These are phyloP conservation scores for Dicycla oo DNA, from an alignment of 2,888 invertebrate genomes.

Conservation along the genomic window DNA sequence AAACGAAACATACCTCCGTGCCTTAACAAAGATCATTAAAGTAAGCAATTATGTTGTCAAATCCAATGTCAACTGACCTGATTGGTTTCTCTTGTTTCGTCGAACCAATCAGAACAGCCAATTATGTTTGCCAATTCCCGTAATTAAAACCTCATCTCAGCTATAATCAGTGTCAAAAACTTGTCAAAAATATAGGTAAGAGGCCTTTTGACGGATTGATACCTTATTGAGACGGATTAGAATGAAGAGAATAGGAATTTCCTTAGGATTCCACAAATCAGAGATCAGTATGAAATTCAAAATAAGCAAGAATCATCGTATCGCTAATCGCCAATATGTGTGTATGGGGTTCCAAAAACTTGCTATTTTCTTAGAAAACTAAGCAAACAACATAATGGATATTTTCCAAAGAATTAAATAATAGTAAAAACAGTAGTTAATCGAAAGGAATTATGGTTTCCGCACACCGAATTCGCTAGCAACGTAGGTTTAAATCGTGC, in stretches of 20 bases:
- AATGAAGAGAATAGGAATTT: no score
- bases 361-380: not conserved
- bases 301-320: not conserved
- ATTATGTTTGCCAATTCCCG: constrained; percentile 5
- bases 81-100: constrained; percentile 6
- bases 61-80: not conserved
- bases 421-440: constrained; percentile 32
- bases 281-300: not conserved
- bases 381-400: not conserved
- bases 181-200: not conserved
- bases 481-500: constrained; percentile 40
- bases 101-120: constrained; percentile 12
- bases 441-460: constrained; percentile 48
- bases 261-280: not conserved
- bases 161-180: not conserved
- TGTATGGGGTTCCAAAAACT: not conserved
- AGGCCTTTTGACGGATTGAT: not conserved
- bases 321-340: no score
- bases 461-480: constrained; percentile 28
- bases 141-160: not conserved
- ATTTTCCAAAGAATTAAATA: constrained; percentile 10
- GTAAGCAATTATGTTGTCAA: constrained; percentile 23
- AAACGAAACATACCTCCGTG: not conserved
- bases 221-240: not conserved
- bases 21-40: not conserved